Evolutionary conservation across 2,888 invertebrate genomes (phyloP).

Genomic region (Pollenia angustigena): DNA sequence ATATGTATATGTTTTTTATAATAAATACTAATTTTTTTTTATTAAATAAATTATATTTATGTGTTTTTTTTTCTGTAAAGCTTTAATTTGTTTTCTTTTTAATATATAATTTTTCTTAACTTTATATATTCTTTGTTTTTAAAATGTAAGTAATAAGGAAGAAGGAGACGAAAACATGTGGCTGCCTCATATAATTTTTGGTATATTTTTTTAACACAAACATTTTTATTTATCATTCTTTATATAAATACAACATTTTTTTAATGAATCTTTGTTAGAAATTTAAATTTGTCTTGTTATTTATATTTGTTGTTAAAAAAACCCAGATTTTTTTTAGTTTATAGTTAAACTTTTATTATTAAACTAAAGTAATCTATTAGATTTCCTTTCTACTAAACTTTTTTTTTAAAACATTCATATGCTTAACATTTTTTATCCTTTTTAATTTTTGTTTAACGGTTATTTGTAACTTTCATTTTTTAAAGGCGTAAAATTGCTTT

Average conservation of each 20-base stretch:
- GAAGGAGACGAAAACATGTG: slow-evolving; percentile 74
- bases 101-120: slow-evolving; percentile 56
- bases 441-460: slow-evolving; percentile 21
- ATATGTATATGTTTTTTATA: slow-evolving; percentile 30
- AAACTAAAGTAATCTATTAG: slow-evolving; percentile 11
- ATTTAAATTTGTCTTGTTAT: slow-evolving; percentile 36
- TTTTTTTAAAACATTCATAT: slow-evolving; percentile 5
- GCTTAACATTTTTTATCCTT: slow-evolving; percentile 27
- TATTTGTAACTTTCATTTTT: slow-evolving; percentile 39
- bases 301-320: slow-evolving; percentile 44
- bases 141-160: slow-evolving; percentile 63
- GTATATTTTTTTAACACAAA: slow-evolving; percentile 51
- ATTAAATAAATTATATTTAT: slow-evolving; percentile 67
- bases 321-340: slow-evolving; percentile 45
- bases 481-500: slow-evolving; percentile 78
- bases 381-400: slow-evolving; percentile 20
- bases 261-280: slow-evolving; percentile 52
- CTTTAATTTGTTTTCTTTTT: slow-evolving; percentile 67
- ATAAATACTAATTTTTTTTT: slow-evolving; percentile 60
- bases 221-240: slow-evolving; percentile 33
- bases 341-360: slow-evolving; percentile 11
- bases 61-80: slow-evolving; percentile 66
- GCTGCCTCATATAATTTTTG: slow-evolving; percentile 66
- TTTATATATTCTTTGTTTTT: slow-evolving; percentile 55
- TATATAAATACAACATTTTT: slow-evolving; percentile 62